Evolutionary conservation across 2,797 vertebrate species (phyloP).

Genomic region (Micromesistius poutassou): DNA sequence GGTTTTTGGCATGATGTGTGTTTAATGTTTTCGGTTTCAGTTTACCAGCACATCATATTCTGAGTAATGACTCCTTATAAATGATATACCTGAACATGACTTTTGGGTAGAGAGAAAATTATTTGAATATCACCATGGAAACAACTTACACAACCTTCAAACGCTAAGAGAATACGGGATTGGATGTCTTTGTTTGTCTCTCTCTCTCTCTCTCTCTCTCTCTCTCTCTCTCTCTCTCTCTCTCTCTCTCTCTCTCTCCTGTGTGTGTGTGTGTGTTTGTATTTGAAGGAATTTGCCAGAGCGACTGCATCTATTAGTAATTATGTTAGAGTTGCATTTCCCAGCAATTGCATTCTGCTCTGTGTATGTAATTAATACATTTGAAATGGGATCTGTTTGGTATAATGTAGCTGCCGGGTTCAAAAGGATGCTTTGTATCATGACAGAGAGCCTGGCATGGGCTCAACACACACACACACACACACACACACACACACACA

Average conservation of each 20-base stretch:
- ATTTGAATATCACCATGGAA: constrained; percentile 25
- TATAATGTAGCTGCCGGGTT: constrained; percentile 70
- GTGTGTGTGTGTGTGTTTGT: background rate
- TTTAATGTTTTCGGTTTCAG: background rate
- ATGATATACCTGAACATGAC: constrained; percentile 7
- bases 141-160: constrained; percentile 5
- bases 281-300: constrained; percentile 37
- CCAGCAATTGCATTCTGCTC: constrained; percentile 52
- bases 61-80: constrained; percentile 5
- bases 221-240: too few species aligned
- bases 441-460: constrained; percentile 53
- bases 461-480: constrained; percentile 11
- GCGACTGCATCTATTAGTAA: constrained; percentile 1
- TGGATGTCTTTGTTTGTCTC: background rate
- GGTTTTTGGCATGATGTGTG: background rate
- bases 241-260: too few species aligned
- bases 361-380: constrained; percentile 74
- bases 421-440: constrained; percentile 73
- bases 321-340: constrained; percentile 48
- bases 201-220: too few species aligned
- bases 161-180: constrained; percentile 14
- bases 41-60: background rate
- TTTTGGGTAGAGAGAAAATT: constrained; percentile 3
- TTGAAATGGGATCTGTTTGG: constrained; percentile 73
- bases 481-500: background rate